Percentiles rank a stretch among this genome's conserved stretches.
These are phyloP conservation scores for Fabriciana adippe DNA, from an alignment of 2,888 invertebrate genomes.

Conservation along the genomic window DNA sequence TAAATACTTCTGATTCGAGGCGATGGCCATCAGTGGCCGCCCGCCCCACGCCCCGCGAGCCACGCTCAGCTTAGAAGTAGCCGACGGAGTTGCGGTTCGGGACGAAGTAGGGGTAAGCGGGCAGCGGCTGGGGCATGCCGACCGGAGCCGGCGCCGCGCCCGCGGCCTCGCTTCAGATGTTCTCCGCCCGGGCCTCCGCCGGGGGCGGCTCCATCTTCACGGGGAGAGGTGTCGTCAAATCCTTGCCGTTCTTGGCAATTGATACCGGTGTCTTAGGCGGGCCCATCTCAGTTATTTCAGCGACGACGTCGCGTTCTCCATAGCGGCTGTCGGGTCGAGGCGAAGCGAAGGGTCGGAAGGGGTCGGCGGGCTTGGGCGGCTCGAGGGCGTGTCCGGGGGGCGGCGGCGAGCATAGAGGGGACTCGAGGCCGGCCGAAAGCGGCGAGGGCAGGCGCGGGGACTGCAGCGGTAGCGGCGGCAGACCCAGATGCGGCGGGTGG, in stretches of 20 bases:
- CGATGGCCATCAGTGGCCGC: slow-evolving; percentile 17
- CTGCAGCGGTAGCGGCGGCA: slow-evolving; percentile 65
- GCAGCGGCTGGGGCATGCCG: slow-evolving; percentile 64
- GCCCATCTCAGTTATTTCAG: slow-evolving; percentile 71
- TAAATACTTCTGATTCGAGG: slow-evolving; percentile 35
- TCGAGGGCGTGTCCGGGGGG: slow-evolving; percentile 86
- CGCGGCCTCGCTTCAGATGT: slow-evolving; percentile 79
- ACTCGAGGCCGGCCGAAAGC: slow-evolving; percentile 82
- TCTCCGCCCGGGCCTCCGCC: slow-evolving; percentile 82
- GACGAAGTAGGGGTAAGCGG: slow-evolving; percentile 74
- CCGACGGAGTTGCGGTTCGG: slow-evolving; percentile 73
- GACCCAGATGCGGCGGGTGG: slow-evolving; percentile 76
- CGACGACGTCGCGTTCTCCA: slow-evolving; percentile 84
- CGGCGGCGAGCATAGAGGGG: slow-evolving; percentile 84
- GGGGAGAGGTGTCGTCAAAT: slow-evolving; percentile 80
- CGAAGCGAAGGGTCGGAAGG: slow-evolving; percentile 82
- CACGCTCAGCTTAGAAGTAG: slow-evolving; percentile 61
- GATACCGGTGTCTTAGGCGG: slow-evolving; percentile 67
- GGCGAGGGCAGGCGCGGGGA: slow-evolving; percentile 79
- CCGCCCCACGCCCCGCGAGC: slow-evolving; percentile 16
- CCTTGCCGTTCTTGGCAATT: slow-evolving; percentile 64
- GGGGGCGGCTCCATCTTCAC: slow-evolving; percentile 86
- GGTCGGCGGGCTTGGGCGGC: slow-evolving; percentile 76
- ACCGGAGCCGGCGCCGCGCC: slow-evolving; percentile 56
- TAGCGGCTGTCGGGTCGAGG: slow-evolving; percentile 84